Percentiles rank a stretch among this genome's conserved stretches.
Evolutionary conservation across 2,888 invertebrate genomes (phyloP).

Genomic region (Nomada hirtipes): DNA sequence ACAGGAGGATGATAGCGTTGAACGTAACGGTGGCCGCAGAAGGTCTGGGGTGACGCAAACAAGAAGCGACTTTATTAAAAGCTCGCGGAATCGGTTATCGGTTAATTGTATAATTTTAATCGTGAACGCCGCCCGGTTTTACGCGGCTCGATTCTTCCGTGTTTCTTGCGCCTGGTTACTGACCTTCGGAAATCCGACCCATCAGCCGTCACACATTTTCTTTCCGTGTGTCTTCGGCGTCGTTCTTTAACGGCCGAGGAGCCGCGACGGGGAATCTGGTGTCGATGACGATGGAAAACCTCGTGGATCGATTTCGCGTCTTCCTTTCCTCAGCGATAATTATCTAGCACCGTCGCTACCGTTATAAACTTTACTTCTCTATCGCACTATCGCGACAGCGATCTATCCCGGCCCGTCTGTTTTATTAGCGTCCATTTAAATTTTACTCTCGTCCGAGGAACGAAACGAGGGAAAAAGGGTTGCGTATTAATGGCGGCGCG

Average conservation of each 20-base stretch:
- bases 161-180: constrained; percentile 64
- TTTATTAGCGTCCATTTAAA: neutral
- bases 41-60: constrained; percentile 20
- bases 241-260: constrained; percentile 62
- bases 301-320: constrained; percentile 44
- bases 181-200: constrained; percentile 68
- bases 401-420: too few species aligned
- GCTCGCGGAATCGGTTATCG: constrained; percentile 6
- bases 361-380: neutral
- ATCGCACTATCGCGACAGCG: neutral
- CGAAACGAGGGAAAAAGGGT: neutral
- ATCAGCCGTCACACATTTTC: constrained; percentile 46
- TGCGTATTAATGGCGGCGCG: neutral
- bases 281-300: constrained; percentile 58
- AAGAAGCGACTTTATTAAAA: constrained; percentile 7
- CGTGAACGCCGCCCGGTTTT: constrained; percentile 48
- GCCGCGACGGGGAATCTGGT: constrained; percentile 72
- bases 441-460: too few species aligned
- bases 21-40: neutral
- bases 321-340: constrained; percentile 28
- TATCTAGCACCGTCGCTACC: constrained; percentile 1
- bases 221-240: constrained; percentile 57
- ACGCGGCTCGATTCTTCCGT: constrained; percentile 41
- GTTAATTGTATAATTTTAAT: constrained; percentile 57
- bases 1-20: neutral